A percentile compares a stretch with the other conserved stretches of the same genome.
These are phyloP conservation scores for Amphipyra tragopoginis DNA, from an alignment of 2,888 invertebrate genomes.

Conservation along the genomic window DNA sequence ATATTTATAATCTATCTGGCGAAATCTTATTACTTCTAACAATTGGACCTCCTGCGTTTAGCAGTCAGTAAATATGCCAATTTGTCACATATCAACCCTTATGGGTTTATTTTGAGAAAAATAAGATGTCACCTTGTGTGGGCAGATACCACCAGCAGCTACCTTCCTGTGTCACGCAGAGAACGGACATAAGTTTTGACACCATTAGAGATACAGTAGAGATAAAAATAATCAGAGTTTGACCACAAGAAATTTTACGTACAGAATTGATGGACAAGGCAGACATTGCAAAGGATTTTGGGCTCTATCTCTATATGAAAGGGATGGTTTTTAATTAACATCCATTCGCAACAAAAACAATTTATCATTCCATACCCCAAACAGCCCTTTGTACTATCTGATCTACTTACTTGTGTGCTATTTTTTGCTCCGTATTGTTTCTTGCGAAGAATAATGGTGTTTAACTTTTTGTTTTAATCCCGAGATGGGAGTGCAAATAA, in stretches of 20 bases:
- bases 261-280: constrained; percentile 38
- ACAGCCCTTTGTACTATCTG: constrained; percentile 84
- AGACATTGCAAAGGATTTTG: constrained; percentile 41
- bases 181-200: constrained; percentile 87
- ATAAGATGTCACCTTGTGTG: constrained; percentile 86
- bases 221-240: constrained; percentile 86
- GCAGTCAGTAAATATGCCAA: constrained; percentile 71
- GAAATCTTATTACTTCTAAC: constrained; percentile 70
- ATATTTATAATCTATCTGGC: constrained; percentile 64
- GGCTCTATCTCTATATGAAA: constrained; percentile 43
- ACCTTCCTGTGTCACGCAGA: constrained; percentile 88
- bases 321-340: constrained; percentile 18
- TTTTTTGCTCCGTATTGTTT: constrained; percentile 84
- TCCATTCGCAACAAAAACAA: constrained; percentile 72
- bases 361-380: constrained; percentile 80
- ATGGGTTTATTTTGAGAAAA: constrained; percentile 73
- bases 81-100: constrained; percentile 82
- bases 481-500: constrained; percentile 81
- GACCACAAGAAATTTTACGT: constrained; percentile 76
- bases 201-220: constrained; percentile 81
- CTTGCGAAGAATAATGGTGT: constrained; percentile 72
- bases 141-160: constrained; percentile 78
- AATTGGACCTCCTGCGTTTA: constrained; percentile 80
- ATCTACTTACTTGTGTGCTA: constrained; percentile 80
- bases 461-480: constrained; percentile 84